Percentiles rank a stretch among this genome's conserved stretches.
Evolutionary conservation across 2,888 invertebrate species (phyloP).

Genomic region (Lasioglossum marginatum): DNA sequence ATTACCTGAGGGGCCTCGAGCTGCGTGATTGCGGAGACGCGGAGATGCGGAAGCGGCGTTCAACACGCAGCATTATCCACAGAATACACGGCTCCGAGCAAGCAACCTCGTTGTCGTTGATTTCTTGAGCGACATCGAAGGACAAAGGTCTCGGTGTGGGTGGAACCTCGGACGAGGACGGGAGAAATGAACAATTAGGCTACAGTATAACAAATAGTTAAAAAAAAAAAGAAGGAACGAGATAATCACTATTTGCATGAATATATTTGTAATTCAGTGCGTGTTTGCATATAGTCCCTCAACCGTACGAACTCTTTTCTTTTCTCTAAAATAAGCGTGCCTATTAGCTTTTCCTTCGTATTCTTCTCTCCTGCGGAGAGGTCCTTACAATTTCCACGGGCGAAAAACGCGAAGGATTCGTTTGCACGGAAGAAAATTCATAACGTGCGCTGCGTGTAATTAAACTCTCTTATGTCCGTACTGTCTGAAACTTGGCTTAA

Average conservation of each 20-base stretch:
- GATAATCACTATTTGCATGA: neutral
- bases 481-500: slow-evolving; percentile 29
- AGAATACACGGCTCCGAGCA: slow-evolving; percentile 15
- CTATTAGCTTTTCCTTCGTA: neutral
- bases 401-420: slow-evolving; percentile 26
- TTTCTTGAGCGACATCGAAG: slow-evolving; percentile 25
- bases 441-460: slow-evolving; percentile 38
- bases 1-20: slow-evolving; percentile 59
- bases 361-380: too few species aligned
- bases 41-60: slow-evolving; percentile 32
- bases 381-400: slow-evolving; percentile 11
- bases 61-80: slow-evolving; percentile 41
- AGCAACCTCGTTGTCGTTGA: slow-evolving; percentile 25
- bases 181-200: slow-evolving; percentile 23
- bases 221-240: neutral
- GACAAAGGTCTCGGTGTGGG: slow-evolving; percentile 19
- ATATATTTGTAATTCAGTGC: neutral
- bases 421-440: slow-evolving; percentile 29
- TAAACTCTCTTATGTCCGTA: slow-evolving; percentile 35
- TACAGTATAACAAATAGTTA: neutral
- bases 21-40: slow-evolving; percentile 1
- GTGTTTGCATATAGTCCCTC: neutral
- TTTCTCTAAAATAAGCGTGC: neutral
- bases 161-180: slow-evolving; percentile 16
- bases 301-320: neutral